phyloP scores from a whole-genome alignment of 2,113 vertebrate species.

The Tachysurus fulvidraco region DNA sequence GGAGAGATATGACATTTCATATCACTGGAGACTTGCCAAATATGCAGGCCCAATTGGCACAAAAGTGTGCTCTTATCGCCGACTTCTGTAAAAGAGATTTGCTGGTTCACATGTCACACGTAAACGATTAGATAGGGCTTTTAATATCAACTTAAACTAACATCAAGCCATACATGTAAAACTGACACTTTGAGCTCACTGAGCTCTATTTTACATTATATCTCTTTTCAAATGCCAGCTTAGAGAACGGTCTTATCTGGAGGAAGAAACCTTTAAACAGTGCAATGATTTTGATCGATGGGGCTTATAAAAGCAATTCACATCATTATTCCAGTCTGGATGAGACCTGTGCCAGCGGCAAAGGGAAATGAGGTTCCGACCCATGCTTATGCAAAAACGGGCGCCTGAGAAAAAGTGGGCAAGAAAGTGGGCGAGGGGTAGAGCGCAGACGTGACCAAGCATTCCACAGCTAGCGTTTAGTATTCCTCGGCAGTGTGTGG shows the following conservation, averaged over 20 bases:
- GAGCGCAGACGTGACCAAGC: conserved; percentile 75
- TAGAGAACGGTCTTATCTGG: conserved; percentile 19
- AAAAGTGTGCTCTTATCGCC: conserved; percentile 29
- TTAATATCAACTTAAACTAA: conserved; percentile 35
- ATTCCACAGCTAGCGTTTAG: conserved; percentile 75
- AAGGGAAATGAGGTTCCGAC: conserved; percentile 22
- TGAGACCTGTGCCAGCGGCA: background rate
- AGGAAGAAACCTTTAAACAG: conserved; percentile 24
- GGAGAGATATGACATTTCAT: conserved; percentile 32
- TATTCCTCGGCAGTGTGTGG: conserved; percentile 79
- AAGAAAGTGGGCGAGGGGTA: conserved; percentile 21
- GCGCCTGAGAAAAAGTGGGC: conserved; percentile 4
- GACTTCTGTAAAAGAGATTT: conserved; percentile 43
- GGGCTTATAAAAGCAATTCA: conserved; percentile 32
- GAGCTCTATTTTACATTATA: background rate
- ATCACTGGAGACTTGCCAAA: conserved; percentile 27
- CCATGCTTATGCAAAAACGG: conserved; percentile 13
- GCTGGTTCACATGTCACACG: conserved; percentile 46
- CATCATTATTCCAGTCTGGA: conserved; percentile 32
- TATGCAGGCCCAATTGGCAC: conserved; percentile 21
- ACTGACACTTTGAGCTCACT: conserved; percentile 16
- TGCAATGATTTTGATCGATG: conserved; percentile 35
- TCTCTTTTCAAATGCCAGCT: conserved; percentile 34
- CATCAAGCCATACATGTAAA: conserved; percentile 6
- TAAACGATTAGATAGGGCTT: conserved; percentile 33